phyloP scores from a whole-genome alignment of 2,797 vertebrate genomes.

The Netta rufina region DNA sequence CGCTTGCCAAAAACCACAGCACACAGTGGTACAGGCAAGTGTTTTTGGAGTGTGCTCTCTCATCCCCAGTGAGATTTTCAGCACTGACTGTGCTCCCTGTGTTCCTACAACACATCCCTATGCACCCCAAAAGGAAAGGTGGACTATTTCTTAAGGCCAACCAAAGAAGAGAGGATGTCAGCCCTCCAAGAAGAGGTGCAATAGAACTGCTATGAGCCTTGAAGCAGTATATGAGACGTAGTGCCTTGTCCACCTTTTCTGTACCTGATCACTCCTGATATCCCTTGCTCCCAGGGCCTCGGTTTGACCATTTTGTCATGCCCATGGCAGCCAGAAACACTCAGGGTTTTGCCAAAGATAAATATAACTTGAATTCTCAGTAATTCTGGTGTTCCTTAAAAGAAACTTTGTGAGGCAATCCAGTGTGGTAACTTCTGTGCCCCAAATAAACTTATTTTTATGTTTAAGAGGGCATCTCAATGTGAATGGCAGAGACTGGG shows the following conservation, averaged over 20 bases:
- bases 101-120: neutral
- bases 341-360: neutral
- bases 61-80: neutral
- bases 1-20: neutral
- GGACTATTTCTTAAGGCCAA: neutral
- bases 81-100: neutral
- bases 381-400: neutral
- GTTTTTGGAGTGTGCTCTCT: neutral
- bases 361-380: neutral
- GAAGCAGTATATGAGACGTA: neutral
- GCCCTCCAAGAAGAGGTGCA: neutral
- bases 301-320: neutral
- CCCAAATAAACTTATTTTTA: neutral
- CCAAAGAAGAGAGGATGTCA: neutral
- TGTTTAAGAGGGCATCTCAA: neutral
- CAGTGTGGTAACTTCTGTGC: neutral
- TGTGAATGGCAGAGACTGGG: neutral
- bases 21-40: accelerated
- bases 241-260: neutral
- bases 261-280: neutral
- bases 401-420: neutral
- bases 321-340: neutral
- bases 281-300: neutral
- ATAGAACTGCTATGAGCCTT: neutral
- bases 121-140: neutral